A percentile compares a stretch with the other conserved stretches of the same genome.
Conservation (phyloP, 2,888 invertebrate genomes). For the Hesperia comma region DNA sequence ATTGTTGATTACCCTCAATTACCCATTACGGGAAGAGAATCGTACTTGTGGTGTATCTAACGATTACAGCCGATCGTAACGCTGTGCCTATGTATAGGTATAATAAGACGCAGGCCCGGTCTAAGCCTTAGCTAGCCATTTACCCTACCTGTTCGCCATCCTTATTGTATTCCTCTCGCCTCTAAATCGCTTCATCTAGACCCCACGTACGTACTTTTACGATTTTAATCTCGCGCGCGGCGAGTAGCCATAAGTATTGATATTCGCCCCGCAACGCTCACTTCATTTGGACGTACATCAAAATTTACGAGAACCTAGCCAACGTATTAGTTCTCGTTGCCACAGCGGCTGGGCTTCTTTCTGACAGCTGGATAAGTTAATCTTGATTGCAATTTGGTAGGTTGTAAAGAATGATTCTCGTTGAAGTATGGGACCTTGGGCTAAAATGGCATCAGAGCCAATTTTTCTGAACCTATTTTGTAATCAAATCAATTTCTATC, state of each 20-base stretch:
- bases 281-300: slow-evolving; percentile 49
- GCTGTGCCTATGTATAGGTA: neutral
- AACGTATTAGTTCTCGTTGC: neutral
- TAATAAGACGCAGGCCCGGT: neutral
- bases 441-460: no score
- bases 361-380: neutral
- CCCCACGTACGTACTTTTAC: slow-evolving; percentile 33
- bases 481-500: no score
- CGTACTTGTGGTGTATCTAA: neutral
- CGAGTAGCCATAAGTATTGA: slow-evolving; percentile 25
- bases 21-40: neutral
- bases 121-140: slow-evolving; percentile 12
- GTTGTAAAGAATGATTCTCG: no score
- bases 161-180: slow-evolving; percentile 31
- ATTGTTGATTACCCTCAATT: neutral
- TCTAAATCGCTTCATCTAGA: slow-evolving; percentile 33
- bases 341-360: neutral
- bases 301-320: slow-evolving; percentile 46
- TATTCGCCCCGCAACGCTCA: slow-evolving; percentile 36
- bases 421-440: no score
- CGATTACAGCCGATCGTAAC: neutral
- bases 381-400: neutral
- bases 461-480: no score
- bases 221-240: slow-evolving; percentile 29
- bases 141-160: slow-evolving; percentile 24